Evolutionary conservation across 2,113 vertebrate species (phyloP), one percentile per base, ranked within the genome.

Genomic region (Pavo muticus): DNA sequence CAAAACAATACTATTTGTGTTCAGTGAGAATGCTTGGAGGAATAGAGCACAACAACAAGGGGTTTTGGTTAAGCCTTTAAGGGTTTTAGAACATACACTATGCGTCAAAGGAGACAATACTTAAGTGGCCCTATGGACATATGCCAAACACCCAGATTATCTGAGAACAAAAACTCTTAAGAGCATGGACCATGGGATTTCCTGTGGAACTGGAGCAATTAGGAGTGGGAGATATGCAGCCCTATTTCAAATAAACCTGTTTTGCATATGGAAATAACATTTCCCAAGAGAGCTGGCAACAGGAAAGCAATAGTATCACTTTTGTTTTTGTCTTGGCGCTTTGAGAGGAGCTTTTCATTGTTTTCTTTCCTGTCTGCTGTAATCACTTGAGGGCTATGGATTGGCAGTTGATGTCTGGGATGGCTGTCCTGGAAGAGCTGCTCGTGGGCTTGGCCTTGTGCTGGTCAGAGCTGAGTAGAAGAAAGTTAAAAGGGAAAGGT

Each of bases 111-210:
- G 72, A 70, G 29, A 25, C 48, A 56, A 68, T 56, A 74, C 39
- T 60, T 69, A 54, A 68, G 47, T 47, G 39, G 30, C 44, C 24
- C 37, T 29, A 30, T 25, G 48, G 44, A 56, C 44, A 48, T 87
- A 72, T 56, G 64, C 82, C 73, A 60, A 93, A 84, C 85, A 87
- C 37, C 27, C 54, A 44, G 88, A 89, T 91, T 87, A 93, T 73
- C 64, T 44, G 35, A 64, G 54, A 80, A 87, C 25, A 84, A 80
- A 73, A 80, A 50, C 32, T 37, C 59, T 64, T 54, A 79, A 79
- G 48, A 67, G 61, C 47, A 27, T 25, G 35, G 39, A 39, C 52
- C 42, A 54, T 32, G 61, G 69, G 68, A 85, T 79, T 85, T 85
- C 69, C 73, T 75, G 68, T 27, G 54, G 47, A 74, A 47, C 25